Evolutionary conservation across 2,113 vertebrate genomes (phyloP), one percentile per base, ranked within the genome.

Genomic region (Malurus elegans): DNA sequence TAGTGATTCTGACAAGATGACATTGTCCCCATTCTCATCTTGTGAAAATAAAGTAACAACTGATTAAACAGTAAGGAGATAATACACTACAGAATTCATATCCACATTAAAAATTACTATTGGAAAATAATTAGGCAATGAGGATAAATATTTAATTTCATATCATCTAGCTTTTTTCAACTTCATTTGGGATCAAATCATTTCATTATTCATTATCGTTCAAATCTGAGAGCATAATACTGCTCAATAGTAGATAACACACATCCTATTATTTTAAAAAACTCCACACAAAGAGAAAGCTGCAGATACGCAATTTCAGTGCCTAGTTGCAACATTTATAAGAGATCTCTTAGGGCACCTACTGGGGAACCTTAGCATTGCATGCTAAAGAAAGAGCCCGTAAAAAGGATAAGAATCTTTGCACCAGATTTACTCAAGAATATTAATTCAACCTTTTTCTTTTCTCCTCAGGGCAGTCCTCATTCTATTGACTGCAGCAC

Each of bases 271-370:
- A 11, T 38, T 38, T 38, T 54, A 1, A 21, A 61, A 74, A n/a
- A 28, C 38, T 38, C 12, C 40, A 12, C 34, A 83, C 42, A 88
- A 50, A 90, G n/a, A 64, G 65, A 82, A 88, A 94, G 25, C 56
- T 44, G 61, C 79, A 80, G 66, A 75, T 73, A 53, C 65, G 91
- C n/a, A 12, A 17, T 84, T 92, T 89, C 60, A 34, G 71, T 57
- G 62, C 11, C 28, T 40, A 47, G 15, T 85, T 3, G 6, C 23
- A 79, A 65, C 71, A 28, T 93, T 93, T 96, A 83, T 86, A 86
- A 93, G 97, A 95, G 97, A 97, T 92, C 97, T 98, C 97, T 96
- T 97, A 95, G 90, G 97, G 69, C 98, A 98, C 97, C 98, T 98
- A 93, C 93, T 97, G 98, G 97, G 42, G 42, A 87, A 76, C 72